Evolutionary conservation across 2,888 invertebrate genomes (phyloP).

Genomic region (Lymantria monacha): DNA sequence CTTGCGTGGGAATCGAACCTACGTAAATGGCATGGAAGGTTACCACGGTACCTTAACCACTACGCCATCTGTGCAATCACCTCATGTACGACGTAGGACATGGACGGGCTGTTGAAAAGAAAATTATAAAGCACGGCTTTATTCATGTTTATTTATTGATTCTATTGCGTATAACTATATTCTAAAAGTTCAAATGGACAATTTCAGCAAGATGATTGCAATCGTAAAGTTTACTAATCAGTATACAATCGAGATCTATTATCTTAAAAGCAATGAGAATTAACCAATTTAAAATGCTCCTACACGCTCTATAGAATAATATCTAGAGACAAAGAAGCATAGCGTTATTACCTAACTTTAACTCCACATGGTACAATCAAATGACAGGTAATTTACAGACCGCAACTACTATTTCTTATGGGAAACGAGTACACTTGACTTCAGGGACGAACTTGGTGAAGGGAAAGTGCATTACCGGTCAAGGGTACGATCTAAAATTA

Average conservation of each 20-base stretch:
- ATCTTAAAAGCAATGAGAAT: constrained; percentile 10
- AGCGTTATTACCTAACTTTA: constrained; percentile 42
- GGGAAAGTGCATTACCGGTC: constrained; percentile 4
- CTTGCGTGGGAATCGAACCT: too few relatives aligned
- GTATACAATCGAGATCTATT: constrained; percentile 9
- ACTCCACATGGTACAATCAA: constrained; percentile 45
- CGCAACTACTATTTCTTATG: constrained; percentile 49
- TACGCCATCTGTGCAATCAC: too few relatives aligned
- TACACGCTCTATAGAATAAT: constrained; percentile 3
- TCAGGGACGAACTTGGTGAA: constrained; percentile 27
- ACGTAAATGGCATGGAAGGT: too few relatives aligned
- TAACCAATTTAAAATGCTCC: background rate
- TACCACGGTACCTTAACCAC: too few relatives aligned
- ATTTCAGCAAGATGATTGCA: too few relatives aligned
- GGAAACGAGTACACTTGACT: constrained; percentile 45
- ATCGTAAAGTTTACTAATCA: background rate
- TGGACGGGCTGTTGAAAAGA: too few relatives aligned
- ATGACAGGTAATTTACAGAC: constrained; percentile 43
- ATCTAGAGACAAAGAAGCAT: constrained; percentile 29
- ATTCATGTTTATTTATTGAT: too few relatives aligned
- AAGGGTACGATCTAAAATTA: background rate
- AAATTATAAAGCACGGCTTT: too few relatives aligned
- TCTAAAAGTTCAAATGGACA: too few relatives aligned
- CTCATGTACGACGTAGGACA: too few relatives aligned
- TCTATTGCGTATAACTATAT: too few relatives aligned